These are phyloP conservation scores for Caenorhabditis briggsae DNA, from an alignment of 1,140 invertebrate genomes.

Conservation along the genomic window DNA sequence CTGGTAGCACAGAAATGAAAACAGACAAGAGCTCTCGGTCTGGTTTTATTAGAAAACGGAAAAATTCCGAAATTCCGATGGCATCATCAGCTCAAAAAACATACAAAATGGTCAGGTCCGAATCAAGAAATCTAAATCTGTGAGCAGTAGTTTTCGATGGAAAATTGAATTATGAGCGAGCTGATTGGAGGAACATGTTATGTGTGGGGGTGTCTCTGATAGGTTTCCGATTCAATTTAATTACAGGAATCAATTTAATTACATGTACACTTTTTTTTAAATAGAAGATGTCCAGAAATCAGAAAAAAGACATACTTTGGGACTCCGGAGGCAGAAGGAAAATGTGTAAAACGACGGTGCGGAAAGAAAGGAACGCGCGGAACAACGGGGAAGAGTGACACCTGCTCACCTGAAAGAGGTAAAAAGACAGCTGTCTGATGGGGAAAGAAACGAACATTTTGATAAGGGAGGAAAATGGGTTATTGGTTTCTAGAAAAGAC, in stretches of 20 bases:
- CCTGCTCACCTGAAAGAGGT: constrained; percentile 21
- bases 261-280: neutral
- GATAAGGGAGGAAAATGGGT: constrained; percentile 1
- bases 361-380: neutral
- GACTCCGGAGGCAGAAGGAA: neutral
- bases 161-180: constrained; percentile 12
- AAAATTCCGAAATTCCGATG: neutral
- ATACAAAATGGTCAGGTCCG: neutral
- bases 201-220: neutral
- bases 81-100: neutral
- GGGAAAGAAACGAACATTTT: neutral
- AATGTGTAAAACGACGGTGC: constrained; percentile 29
- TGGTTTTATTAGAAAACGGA: constrained; percentile 37
- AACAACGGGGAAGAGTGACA: neutral
- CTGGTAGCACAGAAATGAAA: neutral
- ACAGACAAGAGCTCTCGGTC: neutral
- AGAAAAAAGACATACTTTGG: neutral
- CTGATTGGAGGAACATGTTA: constrained; percentile 19
- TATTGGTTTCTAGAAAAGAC: neutral
- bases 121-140: neutral
- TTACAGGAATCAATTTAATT: neutral
- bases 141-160: neutral
- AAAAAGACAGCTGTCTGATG: constrained; percentile 18
- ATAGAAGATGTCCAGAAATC: neutral
- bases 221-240: neutral